phyloP scores from a whole-genome alignment of 1,140 invertebrate species.

The Bombus breviceps region DNA sequence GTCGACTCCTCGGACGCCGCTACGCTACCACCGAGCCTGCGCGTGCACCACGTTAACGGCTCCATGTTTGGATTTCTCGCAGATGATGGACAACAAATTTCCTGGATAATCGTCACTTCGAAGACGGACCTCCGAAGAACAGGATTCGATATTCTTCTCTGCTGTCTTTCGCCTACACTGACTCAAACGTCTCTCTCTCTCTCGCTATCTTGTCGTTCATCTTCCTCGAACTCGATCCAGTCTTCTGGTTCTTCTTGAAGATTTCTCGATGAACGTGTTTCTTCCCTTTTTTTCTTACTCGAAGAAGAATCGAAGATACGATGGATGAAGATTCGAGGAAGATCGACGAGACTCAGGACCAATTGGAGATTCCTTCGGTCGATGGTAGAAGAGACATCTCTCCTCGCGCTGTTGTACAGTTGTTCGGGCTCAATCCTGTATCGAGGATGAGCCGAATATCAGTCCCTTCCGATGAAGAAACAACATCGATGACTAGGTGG shows the following conservation, averaged over 20 bases:
- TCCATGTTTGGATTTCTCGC: conserved; percentile 34
- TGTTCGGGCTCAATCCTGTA: conserved; percentile 5
- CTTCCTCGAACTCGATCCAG: conserved; percentile 10
- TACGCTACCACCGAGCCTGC: conserved; percentile 20
- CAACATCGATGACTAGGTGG: neutral
- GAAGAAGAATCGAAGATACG: neutral
- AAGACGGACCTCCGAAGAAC: no score
- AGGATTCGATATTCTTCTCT: no score
- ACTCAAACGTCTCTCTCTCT: no score
- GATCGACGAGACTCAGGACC: conserved; percentile 5
- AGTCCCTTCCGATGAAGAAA: conserved; percentile 13
- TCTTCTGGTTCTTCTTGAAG: neutral
- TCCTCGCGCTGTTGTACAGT: neutral
- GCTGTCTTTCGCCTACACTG: neutral
- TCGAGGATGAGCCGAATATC: conserved; percentile 30
- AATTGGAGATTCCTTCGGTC: neutral
- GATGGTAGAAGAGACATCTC: conserved; percentile 11
- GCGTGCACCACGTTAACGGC: conserved; percentile 42
- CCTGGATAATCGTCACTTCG: no score
- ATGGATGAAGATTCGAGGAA: conserved; percentile 23
- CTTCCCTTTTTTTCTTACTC: neutral
- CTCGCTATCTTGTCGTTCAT: neutral
- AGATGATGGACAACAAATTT: no score
- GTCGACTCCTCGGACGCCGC: conserved; percentile 14
- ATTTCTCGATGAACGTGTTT: neutral